Base-by-base conservation (phyloP, 2,113 vertebrate genomes). In the Carassius gibelio region DNA sequence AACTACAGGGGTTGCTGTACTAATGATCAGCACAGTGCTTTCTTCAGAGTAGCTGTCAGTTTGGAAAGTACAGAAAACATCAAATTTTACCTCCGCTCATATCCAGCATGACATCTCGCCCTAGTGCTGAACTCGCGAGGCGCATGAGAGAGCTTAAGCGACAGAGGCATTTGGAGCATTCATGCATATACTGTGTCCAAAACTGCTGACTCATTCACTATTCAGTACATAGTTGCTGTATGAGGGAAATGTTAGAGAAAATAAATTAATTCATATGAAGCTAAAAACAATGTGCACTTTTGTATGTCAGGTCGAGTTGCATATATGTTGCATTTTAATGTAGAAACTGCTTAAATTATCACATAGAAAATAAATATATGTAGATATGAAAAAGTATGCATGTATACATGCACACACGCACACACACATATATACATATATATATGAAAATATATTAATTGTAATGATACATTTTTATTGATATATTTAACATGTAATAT, bases 181-280 rank as follows among this genome's bases (percentile, higher is more conserved):
- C 26, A 52, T 76, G 50, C 74, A 76, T 30, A 50, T 17, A 21
- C 50, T 76, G 45, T 76, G 75, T 26, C 26, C 23, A 76, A 76
- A 76, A 76, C 75, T 0, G 50, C 75, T 76, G 75, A 76, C 48
- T 75, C 72, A 23, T 75, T 15, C 21, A 50, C 72, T 75, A 26
- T 75, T 75, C 42, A 75, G 50, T 34, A 50, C 3, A 34, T 76
- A 34, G 15, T 76, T 48, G 11, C n/a, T 75, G 11, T 23, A 23
- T 75, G n/a, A 26, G 42, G 42, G 45, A 75, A 2, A 11, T 75
- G 42, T 48, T 50, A 14, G n/a, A 48, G 38, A 48, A 75, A 26
- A 48, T 23, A 23, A 48, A 74, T 74, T 1, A 2, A 48, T 74
- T 48, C 42, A 74, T 2, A 14, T 45, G n/a, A 42, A 14, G n/a